phyloP scores from a whole-genome alignment of 2,113 vertebrate genomes.

The Carassius auratus region DNA sequence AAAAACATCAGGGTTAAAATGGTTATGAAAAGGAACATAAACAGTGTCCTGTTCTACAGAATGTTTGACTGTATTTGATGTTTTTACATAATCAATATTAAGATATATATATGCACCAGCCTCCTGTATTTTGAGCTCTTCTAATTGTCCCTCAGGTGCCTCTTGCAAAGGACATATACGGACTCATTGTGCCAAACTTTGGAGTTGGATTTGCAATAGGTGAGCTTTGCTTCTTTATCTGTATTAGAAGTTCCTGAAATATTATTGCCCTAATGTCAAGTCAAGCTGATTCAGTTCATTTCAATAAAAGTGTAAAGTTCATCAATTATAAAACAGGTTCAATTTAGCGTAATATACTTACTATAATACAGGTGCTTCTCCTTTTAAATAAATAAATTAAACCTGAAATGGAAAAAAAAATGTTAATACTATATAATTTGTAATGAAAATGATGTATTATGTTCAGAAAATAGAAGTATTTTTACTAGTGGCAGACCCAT shows the following conservation, averaged over 20 bases:
- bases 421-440: not conserved
- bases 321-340: no score
- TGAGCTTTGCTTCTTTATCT: constrained; percentile 60
- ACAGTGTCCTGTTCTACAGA: not conserved
- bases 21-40: not conserved
- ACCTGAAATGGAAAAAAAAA: not conserved
- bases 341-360: not conserved
- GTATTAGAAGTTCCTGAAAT: not conserved
- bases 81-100: not conserved
- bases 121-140: not conserved
- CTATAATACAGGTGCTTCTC: not conserved
- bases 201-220: constrained; percentile 96
- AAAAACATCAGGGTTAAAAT: no score
- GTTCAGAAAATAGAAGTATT: not conserved
- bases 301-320: no score
- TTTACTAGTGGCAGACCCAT: not conserved
- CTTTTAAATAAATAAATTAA: not conserved
- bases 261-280: not conserved
- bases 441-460: not conserved
- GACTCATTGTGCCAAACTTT: constrained; percentile 93
- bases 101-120: not conserved
- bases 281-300: no score
- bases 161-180: constrained; percentile 90
- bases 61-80: not conserved
- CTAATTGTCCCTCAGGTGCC: constrained; percentile 80